phyloP scores from a whole-genome alignment of 2,888 invertebrate species.

The Octonoba sinensis region DNA sequence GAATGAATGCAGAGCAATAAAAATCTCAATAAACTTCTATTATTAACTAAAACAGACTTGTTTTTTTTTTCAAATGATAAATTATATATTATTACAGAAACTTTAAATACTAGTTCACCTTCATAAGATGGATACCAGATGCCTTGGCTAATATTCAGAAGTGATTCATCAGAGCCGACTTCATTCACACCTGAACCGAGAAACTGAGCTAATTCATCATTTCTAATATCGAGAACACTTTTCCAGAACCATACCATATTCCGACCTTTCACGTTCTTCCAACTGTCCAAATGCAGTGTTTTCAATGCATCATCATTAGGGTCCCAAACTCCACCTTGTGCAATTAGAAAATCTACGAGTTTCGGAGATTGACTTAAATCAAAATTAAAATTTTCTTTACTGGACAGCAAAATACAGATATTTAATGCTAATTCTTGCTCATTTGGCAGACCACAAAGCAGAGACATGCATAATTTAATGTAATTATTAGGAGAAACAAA shows the following conservation, averaged over 20 bases:
- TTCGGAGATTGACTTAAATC: slow-evolving; percentile 87
- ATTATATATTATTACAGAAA: slow-evolving; percentile 89
- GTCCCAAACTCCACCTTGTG: slow-evolving; percentile 93
- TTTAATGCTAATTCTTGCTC: slow-evolving; percentile 99
- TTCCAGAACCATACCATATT: slow-evolving; percentile 85
- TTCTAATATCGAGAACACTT: slow-evolving; percentile 76
- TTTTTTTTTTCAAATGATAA: slow-evolving; percentile 95
- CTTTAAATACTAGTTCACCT: slow-evolving; percentile 86
- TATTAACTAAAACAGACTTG: slow-evolving; percentile 82
- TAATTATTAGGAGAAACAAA: slow-evolving; percentile 77
- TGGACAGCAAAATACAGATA: slow-evolving; percentile 93
- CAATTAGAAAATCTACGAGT: slow-evolving; percentile 88
- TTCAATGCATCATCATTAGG: slow-evolving; percentile 75
- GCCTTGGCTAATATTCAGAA: slow-evolving; percentile 70
- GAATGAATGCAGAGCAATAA: slow-evolving; percentile 88
- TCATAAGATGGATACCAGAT: slow-evolving; percentile 78
- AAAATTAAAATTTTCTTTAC: slow-evolving; percentile 89
- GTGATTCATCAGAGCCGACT: slow-evolving; percentile 23
- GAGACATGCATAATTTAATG: slow-evolving; percentile 86
- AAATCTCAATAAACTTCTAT: slow-evolving; percentile 84
- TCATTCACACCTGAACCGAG: neutral
- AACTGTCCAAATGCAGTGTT: slow-evolving; percentile 78
- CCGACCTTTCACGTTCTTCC: slow-evolving; percentile 77
- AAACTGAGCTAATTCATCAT: neutral
- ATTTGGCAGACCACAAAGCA: slow-evolving; percentile 94